Base-by-base conservation (phyloP, 2,113 vertebrate species). In the Tachysurus vachellii region DNA sequence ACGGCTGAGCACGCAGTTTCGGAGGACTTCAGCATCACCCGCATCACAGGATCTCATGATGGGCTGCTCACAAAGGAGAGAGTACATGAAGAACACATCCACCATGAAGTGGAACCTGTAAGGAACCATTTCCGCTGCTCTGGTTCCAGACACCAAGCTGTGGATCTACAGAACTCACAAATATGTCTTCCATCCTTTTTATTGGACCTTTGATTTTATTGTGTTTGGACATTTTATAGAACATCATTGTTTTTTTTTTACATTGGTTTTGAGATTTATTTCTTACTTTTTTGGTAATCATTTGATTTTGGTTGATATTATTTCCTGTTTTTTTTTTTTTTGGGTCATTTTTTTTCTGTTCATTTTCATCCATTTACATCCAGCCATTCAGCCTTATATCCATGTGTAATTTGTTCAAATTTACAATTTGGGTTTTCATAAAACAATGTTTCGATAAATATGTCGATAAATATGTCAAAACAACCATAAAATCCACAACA, bases 11-110 rank as follows among this genome's bases (percentile, higher is more conserved):
- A 95, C 5, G 97, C 96, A 70, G 91, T 92, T 82, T 87, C 88
- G 23, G 97, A 98, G 88, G 94, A 97, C 90, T 94, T 94, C 93
- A 94, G 93, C 91, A 95, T 94, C 0, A 92, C 92, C 70, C 93
- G 89, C 36, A 90, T 94, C 4, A 94, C 94, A 93, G 93, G 93
- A 77, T 92, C 91, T 79, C 86, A 89, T 53, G 94, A 95, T 83
- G 93, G 91, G 89, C 93, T 91, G 64, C 93, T 93, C 16, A 86
- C 92, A 23, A 94, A 95, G 81, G 94, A 95, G 88, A 91, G 86
- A 86, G 88, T 88, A 83, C 87, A 88, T 1, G 94, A 95, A 23
- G 94, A 93, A 84, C 84, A 68, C 57, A 28, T 73, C 7, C 92
- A 92, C 84, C 88, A 93, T 53, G 95, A 95, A 94, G 92, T 94